These are phyloP conservation scores for Andrena marginata DNA, from an alignment of 2,888 invertebrate genomes.

Conservation along the genomic window DNA sequence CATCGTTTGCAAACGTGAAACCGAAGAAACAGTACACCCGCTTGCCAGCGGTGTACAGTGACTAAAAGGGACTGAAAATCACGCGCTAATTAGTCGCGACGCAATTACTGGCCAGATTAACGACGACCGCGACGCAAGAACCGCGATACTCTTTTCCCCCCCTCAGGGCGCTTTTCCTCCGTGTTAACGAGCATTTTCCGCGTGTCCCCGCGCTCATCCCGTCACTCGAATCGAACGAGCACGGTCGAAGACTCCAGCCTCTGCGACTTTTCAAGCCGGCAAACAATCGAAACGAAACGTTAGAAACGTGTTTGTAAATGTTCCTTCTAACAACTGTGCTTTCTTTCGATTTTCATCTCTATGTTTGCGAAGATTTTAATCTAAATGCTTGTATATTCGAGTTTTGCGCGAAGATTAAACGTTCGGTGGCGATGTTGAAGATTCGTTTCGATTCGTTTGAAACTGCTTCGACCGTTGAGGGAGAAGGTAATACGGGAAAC, in stretches of 20 bases:
- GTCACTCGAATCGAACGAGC: slow-evolving; percentile 5
- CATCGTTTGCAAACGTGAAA: neutral
- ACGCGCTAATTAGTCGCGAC: slow-evolving; percentile 64
- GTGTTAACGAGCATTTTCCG: slow-evolving; percentile 38
- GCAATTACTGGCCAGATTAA: slow-evolving; percentile 64
- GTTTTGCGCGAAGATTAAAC: neutral
- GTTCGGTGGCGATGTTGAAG: neutral
- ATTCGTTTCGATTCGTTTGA: slow-evolving; percentile 5
- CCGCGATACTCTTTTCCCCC: slow-evolving; percentile 42
- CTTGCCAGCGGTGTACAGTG: neutral
- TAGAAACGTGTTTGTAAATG: neutral
- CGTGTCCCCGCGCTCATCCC: neutral
- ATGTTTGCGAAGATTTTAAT: neutral
- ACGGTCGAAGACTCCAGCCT: neutral
- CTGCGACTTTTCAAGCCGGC: neutral
- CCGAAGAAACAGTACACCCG: slow-evolving; percentile 5
- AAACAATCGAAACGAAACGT: neutral
- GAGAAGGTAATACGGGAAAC: slow-evolving; percentile 3
- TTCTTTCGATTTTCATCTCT: too few relatives aligned
- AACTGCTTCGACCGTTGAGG: neutral
- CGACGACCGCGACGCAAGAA: slow-evolving; percentile 30
- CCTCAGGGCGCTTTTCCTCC: neutral
- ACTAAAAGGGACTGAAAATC: slow-evolving; percentile 56
- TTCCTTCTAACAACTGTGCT: neutral
- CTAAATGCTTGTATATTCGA: neutral